Conservation (phyloP, 2,888 invertebrate genomes). For the Andricus curvator region DNA sequence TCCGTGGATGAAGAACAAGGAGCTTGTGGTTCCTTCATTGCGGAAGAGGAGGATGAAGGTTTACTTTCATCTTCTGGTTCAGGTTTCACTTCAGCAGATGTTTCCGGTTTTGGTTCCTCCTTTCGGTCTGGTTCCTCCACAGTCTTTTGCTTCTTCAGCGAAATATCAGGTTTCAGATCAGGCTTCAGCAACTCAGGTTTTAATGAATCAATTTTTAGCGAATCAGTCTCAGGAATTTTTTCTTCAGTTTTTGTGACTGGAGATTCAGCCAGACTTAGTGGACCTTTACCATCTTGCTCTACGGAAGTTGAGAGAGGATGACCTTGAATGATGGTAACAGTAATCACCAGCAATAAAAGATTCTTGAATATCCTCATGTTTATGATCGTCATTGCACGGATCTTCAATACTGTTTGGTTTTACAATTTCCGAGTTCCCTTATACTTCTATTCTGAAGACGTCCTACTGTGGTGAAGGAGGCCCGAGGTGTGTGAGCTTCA, state of each 20-base stretch:
- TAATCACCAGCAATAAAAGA: constrained; percentile 53
- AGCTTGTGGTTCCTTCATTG: neutral
- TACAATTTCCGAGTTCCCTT: neutral
- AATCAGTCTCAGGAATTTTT: neutral
- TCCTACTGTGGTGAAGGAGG: constrained; percentile 9
- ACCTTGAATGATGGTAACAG: constrained; percentile 12
- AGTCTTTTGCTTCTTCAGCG: neutral
- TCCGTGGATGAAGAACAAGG: neutral
- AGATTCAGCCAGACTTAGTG: neutral
- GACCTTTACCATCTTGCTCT: neutral
- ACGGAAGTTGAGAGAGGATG: constrained; percentile 1
- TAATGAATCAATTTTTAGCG: neutral
- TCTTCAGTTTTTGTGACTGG: neutral
- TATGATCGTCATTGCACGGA: constrained; percentile 58
- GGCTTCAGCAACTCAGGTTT: neutral
- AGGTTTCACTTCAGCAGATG: neutral
- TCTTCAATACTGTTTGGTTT: constrained; percentile 15
- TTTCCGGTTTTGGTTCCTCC: neutral
- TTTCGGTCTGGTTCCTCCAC: neutral
- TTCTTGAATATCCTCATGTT: constrained; percentile 69
- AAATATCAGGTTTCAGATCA: neutral
- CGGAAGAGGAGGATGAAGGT: neutral
- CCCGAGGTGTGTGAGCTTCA: constrained; percentile 38
- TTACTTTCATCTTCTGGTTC: neutral
- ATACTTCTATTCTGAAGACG: constrained; percentile 16